A percentile compares a stretch with the other conserved stretches of the same genome.
Conservation (phyloP, 2,888 invertebrate species). For the Aricia artaxerxes region DNA sequence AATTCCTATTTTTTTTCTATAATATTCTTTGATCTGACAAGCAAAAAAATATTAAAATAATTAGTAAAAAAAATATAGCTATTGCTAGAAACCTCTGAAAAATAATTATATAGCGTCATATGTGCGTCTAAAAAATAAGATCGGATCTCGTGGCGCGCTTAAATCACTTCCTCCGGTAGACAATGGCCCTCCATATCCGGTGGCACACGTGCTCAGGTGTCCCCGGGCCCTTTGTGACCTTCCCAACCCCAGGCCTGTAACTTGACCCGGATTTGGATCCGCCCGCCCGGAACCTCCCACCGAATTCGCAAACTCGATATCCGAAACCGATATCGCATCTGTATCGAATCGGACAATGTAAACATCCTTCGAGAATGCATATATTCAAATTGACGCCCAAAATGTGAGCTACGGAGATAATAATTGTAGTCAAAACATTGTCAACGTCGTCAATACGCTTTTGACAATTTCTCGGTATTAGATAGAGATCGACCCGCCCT, state of each 20-base stretch:
- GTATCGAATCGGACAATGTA: constrained; percentile 48
- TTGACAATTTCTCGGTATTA: neutral
- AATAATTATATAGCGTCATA: constrained; percentile 31
- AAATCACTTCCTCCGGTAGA: constrained; percentile 76
- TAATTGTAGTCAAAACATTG: neutral
- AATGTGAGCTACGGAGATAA: neutral
- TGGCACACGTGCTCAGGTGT: constrained; percentile 79
- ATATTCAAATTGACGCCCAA: neutral
- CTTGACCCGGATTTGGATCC: constrained; percentile 71
- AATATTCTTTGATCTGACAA: neutral
- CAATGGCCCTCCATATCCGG: constrained; percentile 76
- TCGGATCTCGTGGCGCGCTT: constrained; percentile 70
- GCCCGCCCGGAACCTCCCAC: constrained; percentile 76
- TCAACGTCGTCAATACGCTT: neutral
- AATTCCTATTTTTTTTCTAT: neutral
- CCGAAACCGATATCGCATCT: constrained; percentile 65
- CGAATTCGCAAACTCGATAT: constrained; percentile 50
- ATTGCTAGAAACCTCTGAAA: neutral
- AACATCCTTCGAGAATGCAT: constrained; percentile 38
- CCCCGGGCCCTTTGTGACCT: constrained; percentile 62
- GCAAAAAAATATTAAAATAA: too few relatives aligned
- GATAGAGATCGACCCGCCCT: neutral
- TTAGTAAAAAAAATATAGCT: neutral
- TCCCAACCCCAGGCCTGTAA: constrained; percentile 66
- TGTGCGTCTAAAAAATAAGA: constrained; percentile 57